A percentile compares a stretch with the other conserved stretches of the same genome.
phyloP scores from a whole-genome alignment of 2,888 invertebrate species.

The Parnassius glacialis region DNA sequence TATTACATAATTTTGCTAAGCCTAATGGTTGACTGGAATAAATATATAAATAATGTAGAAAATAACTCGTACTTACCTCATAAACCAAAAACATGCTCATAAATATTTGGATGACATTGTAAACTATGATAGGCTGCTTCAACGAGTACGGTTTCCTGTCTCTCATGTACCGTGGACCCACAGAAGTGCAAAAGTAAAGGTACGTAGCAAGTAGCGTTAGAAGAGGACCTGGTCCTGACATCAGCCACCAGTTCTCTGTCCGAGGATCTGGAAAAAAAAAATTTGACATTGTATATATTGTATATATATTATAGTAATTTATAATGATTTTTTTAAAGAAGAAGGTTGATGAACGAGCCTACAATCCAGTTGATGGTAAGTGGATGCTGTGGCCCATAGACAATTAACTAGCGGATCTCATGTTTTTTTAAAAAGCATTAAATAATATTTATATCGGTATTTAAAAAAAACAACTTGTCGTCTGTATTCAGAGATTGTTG shows the following conservation, averaged over 20 bases:
- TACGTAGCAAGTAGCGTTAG: conserved; percentile 83
- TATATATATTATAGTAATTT: no score
- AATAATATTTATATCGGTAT: no score
- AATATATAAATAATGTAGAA: background rate
- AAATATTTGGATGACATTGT: conserved; percentile 94
- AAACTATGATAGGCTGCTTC: conserved; percentile 86
- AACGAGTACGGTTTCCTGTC: conserved; percentile 87
- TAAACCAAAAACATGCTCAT: conserved; percentile 88
- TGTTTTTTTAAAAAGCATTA: no score
- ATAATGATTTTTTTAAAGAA: no score
- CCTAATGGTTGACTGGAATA: background rate
- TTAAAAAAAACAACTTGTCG: no score
- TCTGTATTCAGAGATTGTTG: no score
- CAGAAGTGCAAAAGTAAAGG: conserved; percentile 86
- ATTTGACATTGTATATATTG: no score
- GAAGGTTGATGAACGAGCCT: no score
- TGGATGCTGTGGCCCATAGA: no score
- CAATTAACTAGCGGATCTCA: no score
- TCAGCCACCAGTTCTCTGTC: conserved; percentile 88
- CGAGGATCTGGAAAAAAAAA: conserved; percentile 78
- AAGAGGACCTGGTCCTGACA: conserved; percentile 88
- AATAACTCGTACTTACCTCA: conserved; percentile 53
- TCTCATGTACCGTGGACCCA: conserved; percentile 89
- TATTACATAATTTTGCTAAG: no score
- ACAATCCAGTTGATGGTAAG: no score